These are phyloP conservation scores for Myanophis thanlyinensis DNA, from an alignment of 2,113 vertebrate species.

Conservation along the genomic window DNA sequence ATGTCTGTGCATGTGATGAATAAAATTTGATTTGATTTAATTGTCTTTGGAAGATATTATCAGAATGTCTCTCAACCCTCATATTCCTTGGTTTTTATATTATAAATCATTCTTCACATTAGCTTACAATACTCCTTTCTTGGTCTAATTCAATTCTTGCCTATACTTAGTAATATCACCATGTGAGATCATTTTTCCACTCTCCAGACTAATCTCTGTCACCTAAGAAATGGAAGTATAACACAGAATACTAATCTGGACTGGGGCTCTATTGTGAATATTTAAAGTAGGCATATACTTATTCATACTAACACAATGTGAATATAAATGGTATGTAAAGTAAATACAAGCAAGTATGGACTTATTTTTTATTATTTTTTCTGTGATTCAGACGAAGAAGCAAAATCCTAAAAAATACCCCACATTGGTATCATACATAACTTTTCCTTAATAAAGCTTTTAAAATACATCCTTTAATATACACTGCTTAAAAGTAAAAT, in stretches of 20 bases:
- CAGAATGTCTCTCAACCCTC: background rate
- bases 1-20: too few species aligned
- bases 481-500: background rate
- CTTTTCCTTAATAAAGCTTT: background rate
- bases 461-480: background rate
- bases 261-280: background rate
- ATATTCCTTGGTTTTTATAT: background rate
- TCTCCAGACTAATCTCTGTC: background rate
- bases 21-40: too few species aligned
- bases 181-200: background rate
- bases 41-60: background rate
- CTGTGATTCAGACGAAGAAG: background rate
- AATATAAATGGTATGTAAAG: background rate
- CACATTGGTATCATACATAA: background rate
- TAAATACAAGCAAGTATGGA: background rate
- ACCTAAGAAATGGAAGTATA: background rate
- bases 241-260: background rate
- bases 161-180: background rate
- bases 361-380: background rate
- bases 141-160: background rate
- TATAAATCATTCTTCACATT: background rate
- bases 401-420: background rate
- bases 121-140: background rate
- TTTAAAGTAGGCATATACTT: background rate
- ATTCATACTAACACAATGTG: background rate